Conservation (phyloP, 1,140 invertebrate genomes). For the Cryptotermes secundus region DNA sequence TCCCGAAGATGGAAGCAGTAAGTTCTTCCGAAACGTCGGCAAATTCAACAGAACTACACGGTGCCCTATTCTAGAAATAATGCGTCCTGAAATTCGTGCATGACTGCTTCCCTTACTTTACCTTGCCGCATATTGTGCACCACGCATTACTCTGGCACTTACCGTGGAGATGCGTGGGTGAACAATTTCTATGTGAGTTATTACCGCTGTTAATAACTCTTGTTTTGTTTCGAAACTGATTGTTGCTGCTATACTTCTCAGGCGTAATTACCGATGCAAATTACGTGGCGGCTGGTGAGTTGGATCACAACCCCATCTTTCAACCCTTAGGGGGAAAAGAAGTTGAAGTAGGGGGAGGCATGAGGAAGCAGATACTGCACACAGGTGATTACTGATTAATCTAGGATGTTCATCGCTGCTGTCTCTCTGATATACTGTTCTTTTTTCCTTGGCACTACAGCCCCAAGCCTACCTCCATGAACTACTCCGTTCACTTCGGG, state of each 20-base stretch:
- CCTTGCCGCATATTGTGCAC: neutral
- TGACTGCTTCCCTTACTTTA: neutral
- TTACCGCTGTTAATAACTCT: constrained; percentile 8
- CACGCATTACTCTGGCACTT: neutral
- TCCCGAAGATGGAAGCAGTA: too few relatives aligned
- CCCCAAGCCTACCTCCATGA: too few relatives aligned
- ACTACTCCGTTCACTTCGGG: too few relatives aligned
- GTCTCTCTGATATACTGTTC: neutral
- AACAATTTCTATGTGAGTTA: constrained; percentile 16
- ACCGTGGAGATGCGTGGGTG: neutral
- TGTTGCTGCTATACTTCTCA: constrained; percentile 7
- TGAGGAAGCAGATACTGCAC: neutral
- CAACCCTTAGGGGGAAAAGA: neutral
- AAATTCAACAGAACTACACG: too few relatives aligned
- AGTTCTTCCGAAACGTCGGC: too few relatives aligned
- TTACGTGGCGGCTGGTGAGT: neutral
- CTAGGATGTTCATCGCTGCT: neutral
- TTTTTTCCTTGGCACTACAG: too few relatives aligned
- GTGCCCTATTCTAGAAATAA: too few relatives aligned
- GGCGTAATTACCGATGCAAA: constrained; percentile 9
- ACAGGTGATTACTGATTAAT: constrained; percentile 16
- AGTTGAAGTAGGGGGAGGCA: neutral
- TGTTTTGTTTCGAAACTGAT: constrained; percentile 3
- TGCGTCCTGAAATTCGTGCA: too few relatives aligned
- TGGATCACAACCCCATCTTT: neutral